A percentile compares a stretch with the other conserved stretches of the same genome.
Evolutionary conservation across 2,888 invertebrate species (phyloP).

Genomic region (Homarus gammarus): DNA sequence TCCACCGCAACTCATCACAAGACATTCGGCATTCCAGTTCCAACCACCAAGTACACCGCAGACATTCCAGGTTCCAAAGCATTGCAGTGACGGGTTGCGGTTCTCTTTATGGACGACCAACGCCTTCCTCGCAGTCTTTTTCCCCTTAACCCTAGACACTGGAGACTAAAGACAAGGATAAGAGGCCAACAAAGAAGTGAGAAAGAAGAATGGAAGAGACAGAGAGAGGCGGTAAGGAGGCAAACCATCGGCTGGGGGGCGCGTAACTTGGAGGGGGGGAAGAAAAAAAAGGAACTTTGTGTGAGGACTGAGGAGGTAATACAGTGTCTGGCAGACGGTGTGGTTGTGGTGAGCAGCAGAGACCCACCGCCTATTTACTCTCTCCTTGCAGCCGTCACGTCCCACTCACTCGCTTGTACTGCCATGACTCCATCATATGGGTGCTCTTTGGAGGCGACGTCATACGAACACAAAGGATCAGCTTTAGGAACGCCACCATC

Average conservation of each 20-base stretch:
- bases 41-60: background rate
- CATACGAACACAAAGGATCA: too few species aligned
- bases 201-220: slow-evolving; percentile 7
- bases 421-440: too few species aligned
- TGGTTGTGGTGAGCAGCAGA: background rate
- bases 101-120: background rate
- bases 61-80: background rate
- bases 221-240: background rate
- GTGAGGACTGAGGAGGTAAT: background rate
- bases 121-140: background rate
- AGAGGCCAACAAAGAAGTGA: background rate
- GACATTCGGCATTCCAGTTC: background rate
- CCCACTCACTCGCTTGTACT: too few species aligned
- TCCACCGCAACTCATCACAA: too few species aligned
- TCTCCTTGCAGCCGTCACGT: too few species aligned
- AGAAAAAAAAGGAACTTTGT: background rate
- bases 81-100: background rate
- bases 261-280: background rate
- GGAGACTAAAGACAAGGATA: background rate
- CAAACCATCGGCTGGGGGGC: background rate
- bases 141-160: background rate
- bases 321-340: background rate
- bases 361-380: too few species aligned
- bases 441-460: too few species aligned
- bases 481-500: too few species aligned